Evolutionary conservation across 2,797 vertebrate genomes (phyloP).

Genomic region (Erethizon dorsatum): DNA sequence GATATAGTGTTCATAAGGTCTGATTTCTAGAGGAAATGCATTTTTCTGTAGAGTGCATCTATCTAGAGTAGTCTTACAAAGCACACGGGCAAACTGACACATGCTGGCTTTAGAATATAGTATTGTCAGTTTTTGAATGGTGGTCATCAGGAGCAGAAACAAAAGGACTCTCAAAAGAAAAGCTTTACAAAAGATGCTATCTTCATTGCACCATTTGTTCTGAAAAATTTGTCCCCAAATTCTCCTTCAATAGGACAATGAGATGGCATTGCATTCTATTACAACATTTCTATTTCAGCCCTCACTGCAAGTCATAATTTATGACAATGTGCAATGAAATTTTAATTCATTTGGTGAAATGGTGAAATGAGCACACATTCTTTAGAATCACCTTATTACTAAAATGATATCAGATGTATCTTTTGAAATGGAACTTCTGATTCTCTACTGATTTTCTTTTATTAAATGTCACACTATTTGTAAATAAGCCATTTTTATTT

Average conservation of each 20-base stretch:
- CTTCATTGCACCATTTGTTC: conserved; percentile 21
- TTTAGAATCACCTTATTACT: neutral
- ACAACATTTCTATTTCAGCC: neutral
- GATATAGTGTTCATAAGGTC: neutral
- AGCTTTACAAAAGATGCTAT: neutral
- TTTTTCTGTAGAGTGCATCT: neutral
- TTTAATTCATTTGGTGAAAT: conserved; percentile 55
- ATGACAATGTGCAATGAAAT: neutral
- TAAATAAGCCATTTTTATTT: neutral
- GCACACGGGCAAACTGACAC: neutral
- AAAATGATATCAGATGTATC: conserved; percentile 1
- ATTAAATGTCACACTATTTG: neutral
- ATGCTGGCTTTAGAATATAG: neutral
- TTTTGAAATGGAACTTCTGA: neutral
- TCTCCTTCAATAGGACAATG: neutral
- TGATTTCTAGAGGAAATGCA: neutral
- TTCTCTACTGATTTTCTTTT: conserved; percentile 30
- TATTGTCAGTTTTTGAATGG: conserved; percentile 31
- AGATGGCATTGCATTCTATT: neutral
- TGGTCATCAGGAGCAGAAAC: conserved; percentile 11
- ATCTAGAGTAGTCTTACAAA: neutral
- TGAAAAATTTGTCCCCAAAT: neutral
- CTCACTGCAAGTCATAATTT: neutral
- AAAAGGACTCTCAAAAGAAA: conserved; percentile 5
- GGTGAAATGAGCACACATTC: neutral